phyloP scores from a whole-genome alignment of 2,888 invertebrate species.

The Teleiodes luculella region DNA sequence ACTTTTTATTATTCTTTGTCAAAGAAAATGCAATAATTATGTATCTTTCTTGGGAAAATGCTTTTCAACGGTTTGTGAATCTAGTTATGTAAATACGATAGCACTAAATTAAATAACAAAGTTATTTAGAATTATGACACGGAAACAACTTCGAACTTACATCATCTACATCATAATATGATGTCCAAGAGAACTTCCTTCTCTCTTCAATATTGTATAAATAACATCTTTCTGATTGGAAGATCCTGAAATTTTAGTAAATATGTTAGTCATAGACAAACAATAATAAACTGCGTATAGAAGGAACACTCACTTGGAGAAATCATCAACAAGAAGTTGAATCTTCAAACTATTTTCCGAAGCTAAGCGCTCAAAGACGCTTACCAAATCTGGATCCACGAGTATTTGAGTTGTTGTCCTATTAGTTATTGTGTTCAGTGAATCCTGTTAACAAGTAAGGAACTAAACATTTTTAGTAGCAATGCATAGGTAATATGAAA shows the following conservation, averaged over 20 bases:
- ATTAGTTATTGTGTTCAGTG: not conserved
- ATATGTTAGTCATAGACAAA: not conserved
- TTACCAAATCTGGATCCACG: constrained; percentile 42
- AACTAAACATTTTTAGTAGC: not conserved
- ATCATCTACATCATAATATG: constrained; percentile 71
- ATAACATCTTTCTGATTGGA: not conserved
- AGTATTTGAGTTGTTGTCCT: constrained; percentile 36
- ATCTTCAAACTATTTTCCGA: constrained; percentile 31
- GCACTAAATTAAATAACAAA: no score
- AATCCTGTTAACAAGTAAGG: not conserved
- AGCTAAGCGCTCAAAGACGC: constrained; percentile 35
- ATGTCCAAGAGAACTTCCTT: constrained; percentile 75
- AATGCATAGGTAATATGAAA: no score
- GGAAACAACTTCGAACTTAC: no score
- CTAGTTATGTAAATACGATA: no score
- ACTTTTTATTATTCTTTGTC: no score
- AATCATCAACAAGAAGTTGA: constrained; percentile 45
- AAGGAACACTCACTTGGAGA: constrained; percentile 24
- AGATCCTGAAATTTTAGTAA: not conserved
- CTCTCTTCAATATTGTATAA: not conserved
- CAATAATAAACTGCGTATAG: not conserved
- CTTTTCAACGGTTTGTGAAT: no score
- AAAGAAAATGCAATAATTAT: no score
- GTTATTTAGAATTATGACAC: no score
- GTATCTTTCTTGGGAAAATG: no score